Conservation (phyloP, 1,140 invertebrate genomes). For the Drosophila parvula region DNA sequence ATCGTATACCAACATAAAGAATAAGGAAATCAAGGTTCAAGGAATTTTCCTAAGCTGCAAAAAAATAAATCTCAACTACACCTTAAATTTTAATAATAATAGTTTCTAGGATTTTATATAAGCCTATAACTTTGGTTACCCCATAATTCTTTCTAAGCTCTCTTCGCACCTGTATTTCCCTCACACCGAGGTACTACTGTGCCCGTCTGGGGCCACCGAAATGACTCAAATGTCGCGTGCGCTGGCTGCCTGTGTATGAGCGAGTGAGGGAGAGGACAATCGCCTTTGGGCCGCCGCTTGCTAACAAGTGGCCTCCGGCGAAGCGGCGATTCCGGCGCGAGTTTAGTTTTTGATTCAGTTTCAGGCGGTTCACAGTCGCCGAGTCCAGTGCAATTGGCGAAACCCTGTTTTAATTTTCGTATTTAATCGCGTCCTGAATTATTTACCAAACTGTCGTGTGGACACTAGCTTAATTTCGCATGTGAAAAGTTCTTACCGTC, state of each 20-base stretch:
- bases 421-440: constrained; percentile 16
- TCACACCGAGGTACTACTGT: neutral
- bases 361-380: constrained; percentile 51
- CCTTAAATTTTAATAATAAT: no score
- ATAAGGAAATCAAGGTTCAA: no score
- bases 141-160: no score
- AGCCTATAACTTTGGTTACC: no score
- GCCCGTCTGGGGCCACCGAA: constrained; percentile 19
- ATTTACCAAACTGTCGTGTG: constrained; percentile 15
- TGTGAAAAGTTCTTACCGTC: constrained; percentile 13
- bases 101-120: no score
- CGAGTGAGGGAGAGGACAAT: constrained; percentile 21
- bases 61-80: no score
- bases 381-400: constrained; percentile 16
- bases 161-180: neutral
- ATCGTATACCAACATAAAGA: no score
- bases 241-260: constrained; percentile 15
- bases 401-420: constrained; percentile 27
- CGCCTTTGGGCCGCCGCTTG: constrained; percentile 56
- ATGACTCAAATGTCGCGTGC: constrained; percentile 67
- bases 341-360: constrained; percentile 72
- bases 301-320: constrained; percentile 69
- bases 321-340: constrained; percentile 33
- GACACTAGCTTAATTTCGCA: constrained; percentile 2
- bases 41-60: no score